Evolutionary conservation across 2,797 vertebrate genomes (phyloP).

Genomic region (Anolis apletophallus): DNA sequence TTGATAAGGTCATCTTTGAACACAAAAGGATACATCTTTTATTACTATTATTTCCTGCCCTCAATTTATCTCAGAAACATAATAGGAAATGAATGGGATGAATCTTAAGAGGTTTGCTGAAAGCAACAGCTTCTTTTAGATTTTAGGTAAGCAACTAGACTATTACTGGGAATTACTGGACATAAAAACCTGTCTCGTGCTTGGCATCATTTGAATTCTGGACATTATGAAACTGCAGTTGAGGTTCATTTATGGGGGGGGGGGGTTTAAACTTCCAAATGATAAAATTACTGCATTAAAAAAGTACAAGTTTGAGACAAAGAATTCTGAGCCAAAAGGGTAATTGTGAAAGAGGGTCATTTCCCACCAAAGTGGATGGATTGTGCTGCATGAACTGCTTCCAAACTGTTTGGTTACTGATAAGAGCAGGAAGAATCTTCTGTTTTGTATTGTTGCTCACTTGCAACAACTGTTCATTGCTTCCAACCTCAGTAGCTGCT

Average conservation of each 20-base stretch:
- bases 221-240: too few species aligned
- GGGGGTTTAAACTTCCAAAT: too few species aligned
- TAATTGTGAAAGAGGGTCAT: too few species aligned
- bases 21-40: conserved; percentile 2
- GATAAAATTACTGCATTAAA: too few species aligned
- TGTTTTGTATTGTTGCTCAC: background rate
- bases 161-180: too few species aligned
- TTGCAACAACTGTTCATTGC: background rate
- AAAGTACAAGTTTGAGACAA: too few species aligned
- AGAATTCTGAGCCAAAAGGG: too few species aligned
- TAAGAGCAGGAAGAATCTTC: background rate
- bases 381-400: background rate
- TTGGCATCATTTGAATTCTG: too few species aligned
- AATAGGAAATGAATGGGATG: background rate
- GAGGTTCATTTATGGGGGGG: too few species aligned
- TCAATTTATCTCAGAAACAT: background rate
- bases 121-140: background rate
- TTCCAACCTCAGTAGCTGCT: background rate
- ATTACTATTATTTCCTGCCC: background rate
- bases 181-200: too few species aligned
- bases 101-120: background rate
- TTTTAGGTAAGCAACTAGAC: too few species aligned
- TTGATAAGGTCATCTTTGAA: conserved; percentile 11
- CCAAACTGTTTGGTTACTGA: background rate
- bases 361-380: background rate